Conservation (phyloP, 2,113 vertebrate genomes). For the Burhinus bistriatus region DNA sequence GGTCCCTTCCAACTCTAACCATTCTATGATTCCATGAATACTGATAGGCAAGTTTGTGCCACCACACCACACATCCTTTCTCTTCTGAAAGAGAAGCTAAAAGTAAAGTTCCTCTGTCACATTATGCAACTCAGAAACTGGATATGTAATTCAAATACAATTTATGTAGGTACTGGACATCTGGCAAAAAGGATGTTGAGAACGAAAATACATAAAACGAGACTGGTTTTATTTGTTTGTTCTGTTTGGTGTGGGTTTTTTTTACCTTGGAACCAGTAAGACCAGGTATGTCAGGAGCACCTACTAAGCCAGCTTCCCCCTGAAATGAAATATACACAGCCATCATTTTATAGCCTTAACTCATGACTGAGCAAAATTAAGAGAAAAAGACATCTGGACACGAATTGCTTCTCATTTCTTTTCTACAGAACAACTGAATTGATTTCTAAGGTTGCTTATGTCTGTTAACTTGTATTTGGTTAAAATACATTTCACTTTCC, state of each 20-base stretch:
- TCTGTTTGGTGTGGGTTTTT: not conserved
- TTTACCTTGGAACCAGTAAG: constrained; percentile 51
- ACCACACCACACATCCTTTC: not conserved
- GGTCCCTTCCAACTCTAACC: not conserved
- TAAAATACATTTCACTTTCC: not conserved
- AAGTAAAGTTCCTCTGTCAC: not conserved
- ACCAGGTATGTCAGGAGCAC: constrained; percentile 49
- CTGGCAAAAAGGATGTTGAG: not conserved
- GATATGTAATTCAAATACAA: not conserved
- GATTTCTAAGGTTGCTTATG: not conserved
- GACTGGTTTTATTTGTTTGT: not conserved
- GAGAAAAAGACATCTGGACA: not conserved
- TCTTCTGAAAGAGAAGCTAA: not conserved
- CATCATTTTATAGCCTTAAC: not conserved
- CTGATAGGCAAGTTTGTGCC: not conserved
- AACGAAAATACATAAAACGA: not conserved
- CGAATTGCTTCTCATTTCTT: not conserved
- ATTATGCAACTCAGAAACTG: not conserved
- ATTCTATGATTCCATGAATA: not conserved
- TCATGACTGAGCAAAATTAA: not conserved
- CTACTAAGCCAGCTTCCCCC: constrained; percentile 62
- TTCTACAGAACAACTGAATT: not conserved
- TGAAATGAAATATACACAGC: constrained; percentile 51
- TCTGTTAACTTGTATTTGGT: not conserved
- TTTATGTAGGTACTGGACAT: not conserved